Evolutionary conservation across 2,797 vertebrate species (phyloP).

Genomic region (Podarcis lilfordi): DNA sequence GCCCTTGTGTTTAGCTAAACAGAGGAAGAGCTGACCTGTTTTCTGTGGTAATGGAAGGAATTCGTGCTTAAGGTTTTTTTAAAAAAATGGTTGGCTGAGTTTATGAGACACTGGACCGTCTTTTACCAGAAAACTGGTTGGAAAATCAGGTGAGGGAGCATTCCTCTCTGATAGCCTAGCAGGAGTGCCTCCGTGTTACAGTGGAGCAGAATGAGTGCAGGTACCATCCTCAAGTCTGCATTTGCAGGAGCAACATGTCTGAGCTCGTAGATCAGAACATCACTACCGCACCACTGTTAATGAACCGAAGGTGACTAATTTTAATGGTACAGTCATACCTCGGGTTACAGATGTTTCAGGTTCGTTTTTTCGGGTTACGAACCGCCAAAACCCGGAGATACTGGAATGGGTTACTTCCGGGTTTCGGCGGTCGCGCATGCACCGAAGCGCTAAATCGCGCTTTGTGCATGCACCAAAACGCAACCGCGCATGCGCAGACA

Average conservation of each 20-base stretch:
- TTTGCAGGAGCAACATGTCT: background rate
- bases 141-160: background rate
- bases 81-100: background rate
- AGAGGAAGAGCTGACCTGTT: constrained; percentile 8
- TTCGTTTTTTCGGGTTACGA: no score
- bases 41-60: constrained; percentile 37
- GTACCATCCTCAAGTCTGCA: background rate
- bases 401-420: no score
- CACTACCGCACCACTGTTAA: no score
- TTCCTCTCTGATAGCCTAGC: background rate
- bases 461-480: no score
- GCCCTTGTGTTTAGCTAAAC: constrained; percentile 55
- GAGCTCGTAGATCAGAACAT: background rate
- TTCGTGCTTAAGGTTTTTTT: constrained; percentile 13
- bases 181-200: background rate
- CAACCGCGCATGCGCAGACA: no score
- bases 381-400: no score
- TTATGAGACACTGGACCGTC: constrained; percentile 8
- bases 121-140: background rate
- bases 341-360: no score
- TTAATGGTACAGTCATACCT: no score
- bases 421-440: no score
- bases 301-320: no score
- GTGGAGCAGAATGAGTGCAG: background rate
- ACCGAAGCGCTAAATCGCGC: no score